Conservation (phyloP, 2,888 invertebrate species). For the Nephrotoma guestfalica region DNA sequence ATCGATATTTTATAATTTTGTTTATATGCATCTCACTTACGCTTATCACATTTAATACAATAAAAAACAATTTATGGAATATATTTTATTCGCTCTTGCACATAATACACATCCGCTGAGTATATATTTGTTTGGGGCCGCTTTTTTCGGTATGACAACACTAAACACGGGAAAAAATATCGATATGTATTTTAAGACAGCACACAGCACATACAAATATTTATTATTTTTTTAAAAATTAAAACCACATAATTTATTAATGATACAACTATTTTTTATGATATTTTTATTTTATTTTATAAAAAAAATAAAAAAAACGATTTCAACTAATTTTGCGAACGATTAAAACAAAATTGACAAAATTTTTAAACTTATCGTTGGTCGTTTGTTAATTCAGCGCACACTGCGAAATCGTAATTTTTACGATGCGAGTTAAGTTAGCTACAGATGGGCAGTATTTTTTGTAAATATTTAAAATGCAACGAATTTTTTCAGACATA, state of each 20-base stretch:
- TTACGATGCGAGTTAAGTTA: not conserved
- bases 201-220: not conserved
- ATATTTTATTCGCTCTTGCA: not conserved
- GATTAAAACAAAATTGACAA: constrained; percentile 1
- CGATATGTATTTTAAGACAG: not conserved
- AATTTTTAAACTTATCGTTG: not conserved
- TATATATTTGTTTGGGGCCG: not conserved
- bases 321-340: not conserved
- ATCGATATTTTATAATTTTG: not conserved
- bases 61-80: not conserved
- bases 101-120: not conserved
- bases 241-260: not conserved
- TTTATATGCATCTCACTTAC: not conserved
- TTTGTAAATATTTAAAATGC: too few species aligned
- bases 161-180: not conserved
- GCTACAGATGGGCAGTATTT: not conserved
- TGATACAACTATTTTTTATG: not conserved
- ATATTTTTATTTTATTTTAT: constrained; percentile 1
- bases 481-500: too few species aligned
- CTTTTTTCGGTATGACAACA: not conserved
- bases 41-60: not conserved
- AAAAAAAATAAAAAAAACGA: not conserved
- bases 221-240: not conserved
- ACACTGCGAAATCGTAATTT: too few species aligned
- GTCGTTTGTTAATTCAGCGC: not conserved